These are phyloP conservation scores for Labeo catla DNA, from an alignment of 2,113 vertebrate genomes.

Conservation along the genomic window DNA sequence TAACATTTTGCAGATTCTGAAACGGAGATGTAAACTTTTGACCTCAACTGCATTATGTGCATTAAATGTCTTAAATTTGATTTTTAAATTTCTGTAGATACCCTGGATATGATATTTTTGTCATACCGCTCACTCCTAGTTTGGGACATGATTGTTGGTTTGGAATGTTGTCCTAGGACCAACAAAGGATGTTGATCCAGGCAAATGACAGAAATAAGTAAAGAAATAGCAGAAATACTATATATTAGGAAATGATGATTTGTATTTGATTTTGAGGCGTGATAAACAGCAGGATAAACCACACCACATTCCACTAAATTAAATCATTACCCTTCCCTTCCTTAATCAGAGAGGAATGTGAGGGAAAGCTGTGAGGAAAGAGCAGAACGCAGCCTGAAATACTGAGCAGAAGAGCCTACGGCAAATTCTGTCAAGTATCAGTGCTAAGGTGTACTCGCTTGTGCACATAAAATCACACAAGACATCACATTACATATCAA, in stretches of 20 bases:
- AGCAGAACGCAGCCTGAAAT: background rate
- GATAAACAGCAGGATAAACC: background rate
- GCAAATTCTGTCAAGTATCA: slow-evolving; percentile 1
- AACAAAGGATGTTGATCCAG: too few species aligned
- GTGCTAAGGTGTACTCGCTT: background rate
- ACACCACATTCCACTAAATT: background rate
- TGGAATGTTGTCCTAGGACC: too few species aligned
- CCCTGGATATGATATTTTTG: too few species aligned
- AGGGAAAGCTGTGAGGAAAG: background rate
- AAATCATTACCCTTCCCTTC: slow-evolving; percentile 14
- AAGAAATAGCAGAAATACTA: background rate
- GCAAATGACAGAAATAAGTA: background rate
- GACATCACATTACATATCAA: background rate
- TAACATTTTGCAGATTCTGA: too few species aligned
- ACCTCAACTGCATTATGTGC: too few species aligned
- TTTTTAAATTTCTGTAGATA: too few species aligned
- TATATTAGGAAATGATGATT: background rate
- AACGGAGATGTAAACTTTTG: too few species aligned
- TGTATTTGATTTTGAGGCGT: background rate
- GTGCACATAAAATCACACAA: background rate
- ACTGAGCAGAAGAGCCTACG: background rate
- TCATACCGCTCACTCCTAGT: too few species aligned
- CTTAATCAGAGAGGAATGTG: background rate
- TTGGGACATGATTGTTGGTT: too few species aligned
- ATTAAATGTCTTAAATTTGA: too few species aligned